These are phyloP conservation scores for Tetramorium bicarinatum DNA, from an alignment of 2,888 invertebrate species.

Conservation along the genomic window DNA sequence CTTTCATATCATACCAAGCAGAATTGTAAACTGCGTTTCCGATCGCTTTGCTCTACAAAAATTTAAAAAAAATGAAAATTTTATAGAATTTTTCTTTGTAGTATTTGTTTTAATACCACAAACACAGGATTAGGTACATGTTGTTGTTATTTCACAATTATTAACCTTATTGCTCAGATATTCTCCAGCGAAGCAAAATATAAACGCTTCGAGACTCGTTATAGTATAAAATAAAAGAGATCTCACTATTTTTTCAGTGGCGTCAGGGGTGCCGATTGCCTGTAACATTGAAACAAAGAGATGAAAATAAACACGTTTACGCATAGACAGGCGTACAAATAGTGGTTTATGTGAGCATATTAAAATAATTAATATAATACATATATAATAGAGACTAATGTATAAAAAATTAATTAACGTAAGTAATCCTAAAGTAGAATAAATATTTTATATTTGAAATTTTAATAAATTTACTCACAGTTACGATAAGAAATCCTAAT, in stretches of 20 bases:
- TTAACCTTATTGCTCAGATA: conserved; percentile 72
- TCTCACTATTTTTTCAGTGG: conserved; percentile 55
- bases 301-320: background rate
- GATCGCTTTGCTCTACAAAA: conserved; percentile 47
- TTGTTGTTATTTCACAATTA: background rate
- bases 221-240: conserved; percentile 62
- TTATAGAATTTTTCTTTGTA: background rate
- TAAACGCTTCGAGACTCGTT: conserved; percentile 62
- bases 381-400: too few relatives aligned
- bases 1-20: conserved; percentile 59
- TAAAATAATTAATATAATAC: too few relatives aligned
- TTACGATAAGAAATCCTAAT: conserved; percentile 67
- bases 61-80: background rate
- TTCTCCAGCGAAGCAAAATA: conserved; percentile 74
- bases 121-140: background rate
- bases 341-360: too few relatives aligned
- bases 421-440: background rate
- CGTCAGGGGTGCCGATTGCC: conserved; percentile 59
- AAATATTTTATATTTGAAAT: background rate
- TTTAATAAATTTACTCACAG: conserved; percentile 56
- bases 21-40: conserved; percentile 46
- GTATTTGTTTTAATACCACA: background rate
- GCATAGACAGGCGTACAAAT: too few relatives aligned
- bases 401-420: background rate
- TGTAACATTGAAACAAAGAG: conserved; percentile 6